These are phyloP conservation scores for Petroica traversi DNA, from an alignment of 2,113 vertebrate species.

Conservation along the genomic window DNA sequence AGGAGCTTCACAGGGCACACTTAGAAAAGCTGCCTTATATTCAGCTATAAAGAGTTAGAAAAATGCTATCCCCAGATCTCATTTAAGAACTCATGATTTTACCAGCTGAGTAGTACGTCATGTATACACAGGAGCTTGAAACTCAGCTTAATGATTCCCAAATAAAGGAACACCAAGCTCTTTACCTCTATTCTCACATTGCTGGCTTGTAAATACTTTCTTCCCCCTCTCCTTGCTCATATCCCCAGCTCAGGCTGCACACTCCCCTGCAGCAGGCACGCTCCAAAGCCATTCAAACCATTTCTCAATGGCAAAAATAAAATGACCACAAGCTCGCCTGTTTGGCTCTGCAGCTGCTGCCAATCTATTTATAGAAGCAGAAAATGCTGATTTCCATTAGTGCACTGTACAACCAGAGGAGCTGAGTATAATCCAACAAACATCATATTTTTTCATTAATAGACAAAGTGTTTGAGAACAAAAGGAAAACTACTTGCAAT, in stretches of 20 bases:
- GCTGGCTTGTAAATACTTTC: background rate
- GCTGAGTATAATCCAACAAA: background rate
- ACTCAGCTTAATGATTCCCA: background rate
- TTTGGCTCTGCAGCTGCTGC: slow-evolving; percentile 6
- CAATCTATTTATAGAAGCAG: slow-evolving; percentile 13
- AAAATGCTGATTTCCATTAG: slow-evolving; percentile 26
- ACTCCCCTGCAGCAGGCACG: background rate
- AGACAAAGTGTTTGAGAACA: background rate
- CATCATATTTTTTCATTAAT: background rate
- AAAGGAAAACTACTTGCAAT: background rate
- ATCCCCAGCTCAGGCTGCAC: background rate
- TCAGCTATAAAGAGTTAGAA: background rate
- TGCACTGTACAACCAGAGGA: background rate
- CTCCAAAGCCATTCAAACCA: background rate
- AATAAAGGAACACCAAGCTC: background rate
- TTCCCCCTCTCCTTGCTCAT: background rate
- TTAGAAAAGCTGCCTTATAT: background rate
- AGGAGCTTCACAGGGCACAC: background rate
- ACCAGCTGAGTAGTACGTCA: background rate
- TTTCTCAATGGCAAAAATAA: slow-evolving; percentile 12
- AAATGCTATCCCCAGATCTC: background rate
- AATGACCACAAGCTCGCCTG: background rate
- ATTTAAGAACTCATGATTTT: background rate
- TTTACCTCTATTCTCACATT: background rate
- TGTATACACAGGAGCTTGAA: background rate